Conservation (phyloP, 2,888 invertebrate genomes). For the Aricia artaxerxes region DNA sequence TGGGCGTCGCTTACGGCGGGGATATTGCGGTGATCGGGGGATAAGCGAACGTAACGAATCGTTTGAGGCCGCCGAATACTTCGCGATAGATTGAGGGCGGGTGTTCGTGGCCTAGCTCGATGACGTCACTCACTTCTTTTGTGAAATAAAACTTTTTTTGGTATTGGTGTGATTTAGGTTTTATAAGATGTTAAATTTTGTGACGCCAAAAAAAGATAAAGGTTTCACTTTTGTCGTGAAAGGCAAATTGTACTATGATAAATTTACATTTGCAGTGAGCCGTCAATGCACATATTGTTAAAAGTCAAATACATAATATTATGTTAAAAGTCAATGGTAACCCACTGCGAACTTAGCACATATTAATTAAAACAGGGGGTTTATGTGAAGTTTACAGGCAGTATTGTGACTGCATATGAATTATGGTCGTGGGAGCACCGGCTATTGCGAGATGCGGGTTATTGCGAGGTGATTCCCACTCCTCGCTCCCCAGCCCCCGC, state of each 20-base stretch:
- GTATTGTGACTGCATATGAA: background rate
- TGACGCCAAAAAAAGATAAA: too few species aligned
- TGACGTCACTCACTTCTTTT: background rate
- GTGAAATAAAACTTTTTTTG: too few species aligned
- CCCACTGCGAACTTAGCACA: background rate
- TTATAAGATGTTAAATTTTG: too few species aligned
- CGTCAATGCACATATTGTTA: too few species aligned
- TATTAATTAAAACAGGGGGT: background rate
- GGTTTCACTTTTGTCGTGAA: too few species aligned
- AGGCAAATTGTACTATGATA: too few species aligned
- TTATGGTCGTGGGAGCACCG: background rate
- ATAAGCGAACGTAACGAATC: conserved; percentile 6
- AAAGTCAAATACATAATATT: too few species aligned
- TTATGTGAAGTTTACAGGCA: background rate
- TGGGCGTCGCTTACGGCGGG: background rate
- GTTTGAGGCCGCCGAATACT: background rate
- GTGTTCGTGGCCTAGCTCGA: background rate
- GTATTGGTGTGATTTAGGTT: too few species aligned
- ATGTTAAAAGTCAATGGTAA: too few species aligned
- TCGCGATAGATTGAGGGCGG: background rate
- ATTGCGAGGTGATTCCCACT: background rate
- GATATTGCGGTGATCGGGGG: background rate
- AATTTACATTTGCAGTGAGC: too few species aligned
- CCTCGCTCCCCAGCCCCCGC: background rate
- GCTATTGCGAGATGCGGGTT: background rate